Percentiles rank a stretch among this genome's conserved stretches.
These are phyloP conservation scores for Drosophila pruinosa DNA, from an alignment of 1,140 invertebrate species.

Conservation along the genomic window DNA sequence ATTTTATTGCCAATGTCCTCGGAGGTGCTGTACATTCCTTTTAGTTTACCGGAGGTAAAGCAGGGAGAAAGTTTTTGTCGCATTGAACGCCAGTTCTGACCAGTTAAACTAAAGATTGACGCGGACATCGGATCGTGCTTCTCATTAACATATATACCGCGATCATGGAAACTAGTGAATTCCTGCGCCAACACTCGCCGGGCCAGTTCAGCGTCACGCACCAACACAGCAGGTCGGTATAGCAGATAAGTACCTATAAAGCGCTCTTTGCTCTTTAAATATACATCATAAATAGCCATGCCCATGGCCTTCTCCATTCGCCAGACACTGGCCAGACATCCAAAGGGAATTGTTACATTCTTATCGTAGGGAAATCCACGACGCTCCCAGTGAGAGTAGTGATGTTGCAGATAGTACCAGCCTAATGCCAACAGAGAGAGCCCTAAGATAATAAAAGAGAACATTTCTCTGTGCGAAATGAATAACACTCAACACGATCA, in stretches of 20 bases:
- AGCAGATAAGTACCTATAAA: conserved; percentile 75
- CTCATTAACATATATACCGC: conserved; percentile 81
- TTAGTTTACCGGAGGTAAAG: conserved; percentile 86
- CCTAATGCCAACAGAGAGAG: conserved; percentile 38
- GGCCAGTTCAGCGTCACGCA: conserved; percentile 83
- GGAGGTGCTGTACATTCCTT: conserved; percentile 84
- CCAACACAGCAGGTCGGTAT: conserved; percentile 80
- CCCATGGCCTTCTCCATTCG: conserved; percentile 62
- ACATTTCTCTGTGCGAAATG: conserved; percentile 29
- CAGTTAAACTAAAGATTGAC: conserved; percentile 82
- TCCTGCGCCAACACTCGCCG: conserved; percentile 83
- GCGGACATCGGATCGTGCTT: conserved; percentile 71
- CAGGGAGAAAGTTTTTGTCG: conserved; percentile 84
- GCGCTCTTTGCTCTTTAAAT: conserved; percentile 56
- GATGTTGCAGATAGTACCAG: conserved; percentile 58
- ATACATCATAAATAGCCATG: conserved; percentile 61
- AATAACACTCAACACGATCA: background rate
- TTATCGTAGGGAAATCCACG: conserved; percentile 55
- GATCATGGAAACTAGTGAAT: conserved; percentile 82
- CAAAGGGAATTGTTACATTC: conserved; percentile 59
- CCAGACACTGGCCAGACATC: conserved; percentile 55
- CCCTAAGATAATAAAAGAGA: conserved; percentile 37
- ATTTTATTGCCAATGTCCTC: conserved; percentile 82
- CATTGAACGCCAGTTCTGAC: conserved; percentile 84
- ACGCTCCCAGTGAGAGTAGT: conserved; percentile 65